These are phyloP conservation scores for Grantiella picta DNA, from an alignment of 2,113 vertebrate genomes.

Conservation along the genomic window DNA sequence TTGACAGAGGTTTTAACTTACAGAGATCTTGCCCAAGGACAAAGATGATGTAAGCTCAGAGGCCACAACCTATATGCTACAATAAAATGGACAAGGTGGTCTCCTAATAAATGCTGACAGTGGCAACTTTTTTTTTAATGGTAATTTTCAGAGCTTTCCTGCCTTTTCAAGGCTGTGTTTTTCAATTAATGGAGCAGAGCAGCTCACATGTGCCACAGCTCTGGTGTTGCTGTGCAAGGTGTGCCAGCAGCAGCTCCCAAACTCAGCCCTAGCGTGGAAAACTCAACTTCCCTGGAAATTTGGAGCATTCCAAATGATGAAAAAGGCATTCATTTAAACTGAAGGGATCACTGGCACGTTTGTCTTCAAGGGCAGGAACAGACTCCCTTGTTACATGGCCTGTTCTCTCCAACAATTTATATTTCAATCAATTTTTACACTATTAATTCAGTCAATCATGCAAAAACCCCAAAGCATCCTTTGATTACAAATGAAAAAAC, in stretches of 20 bases:
- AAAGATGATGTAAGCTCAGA: not conserved
- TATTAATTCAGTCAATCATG: not conserved
- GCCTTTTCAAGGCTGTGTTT: not conserved
- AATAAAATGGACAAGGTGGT: not conserved
- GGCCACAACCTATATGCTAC: not conserved
- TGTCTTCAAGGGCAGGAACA: not conserved
- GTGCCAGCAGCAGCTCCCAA: not conserved
- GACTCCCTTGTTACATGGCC: not conserved
- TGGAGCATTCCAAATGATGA: not conserved
- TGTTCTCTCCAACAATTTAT: not conserved
- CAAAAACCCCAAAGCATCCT: not conserved
- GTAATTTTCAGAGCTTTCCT: not conserved
- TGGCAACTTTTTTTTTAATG: not conserved
- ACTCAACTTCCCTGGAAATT: not conserved
- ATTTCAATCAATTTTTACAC: not conserved
- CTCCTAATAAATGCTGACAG: not conserved
- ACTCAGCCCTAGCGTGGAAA: not conserved
- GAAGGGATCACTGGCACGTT: not conserved
- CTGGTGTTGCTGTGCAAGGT: not conserved
- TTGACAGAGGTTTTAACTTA: not conserved
- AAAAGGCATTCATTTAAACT: not conserved
- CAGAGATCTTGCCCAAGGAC: not conserved
- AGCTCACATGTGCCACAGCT: fast-evolving
- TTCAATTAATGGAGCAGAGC: not conserved
- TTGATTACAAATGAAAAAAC: not conserved